Conservation (phyloP, 2,113 vertebrate genomes). For the Lophotis ruficrista region DNA sequence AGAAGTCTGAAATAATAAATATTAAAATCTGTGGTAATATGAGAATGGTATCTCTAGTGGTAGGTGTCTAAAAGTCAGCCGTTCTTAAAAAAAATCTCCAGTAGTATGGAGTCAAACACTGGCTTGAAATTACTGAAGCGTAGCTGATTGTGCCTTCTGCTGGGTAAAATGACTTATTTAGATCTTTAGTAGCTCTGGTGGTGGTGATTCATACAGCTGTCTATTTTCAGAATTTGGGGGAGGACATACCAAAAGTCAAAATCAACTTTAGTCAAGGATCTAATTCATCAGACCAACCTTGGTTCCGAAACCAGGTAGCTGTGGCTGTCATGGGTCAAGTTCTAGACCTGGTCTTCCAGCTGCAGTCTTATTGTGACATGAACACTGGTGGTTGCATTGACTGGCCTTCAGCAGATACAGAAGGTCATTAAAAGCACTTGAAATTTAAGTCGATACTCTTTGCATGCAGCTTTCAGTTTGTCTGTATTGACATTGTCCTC, state of each 20-base stretch:
- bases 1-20: background rate
- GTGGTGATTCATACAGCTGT: background rate
- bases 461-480: background rate
- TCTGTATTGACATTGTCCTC: background rate
- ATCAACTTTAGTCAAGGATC: background rate
- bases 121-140: background rate
- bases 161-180: background rate
- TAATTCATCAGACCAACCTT: background rate
- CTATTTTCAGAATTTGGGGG: background rate
- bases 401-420: background rate
- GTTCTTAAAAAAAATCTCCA: background rate
- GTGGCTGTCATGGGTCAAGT: background rate
- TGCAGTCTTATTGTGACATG: background rate
- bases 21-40: background rate
- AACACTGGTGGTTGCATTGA: background rate
- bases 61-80: background rate
- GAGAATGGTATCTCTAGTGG: background rate
- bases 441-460: background rate
- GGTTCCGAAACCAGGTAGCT: background rate
- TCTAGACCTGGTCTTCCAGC: background rate
- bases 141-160: background rate
- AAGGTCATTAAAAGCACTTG: background rate
- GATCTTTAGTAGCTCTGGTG: background rate
- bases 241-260: background rate
- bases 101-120: background rate